phyloP scores from a whole-genome alignment of 1,140 invertebrate species.

The Hylyphantes graminicola region DNA sequence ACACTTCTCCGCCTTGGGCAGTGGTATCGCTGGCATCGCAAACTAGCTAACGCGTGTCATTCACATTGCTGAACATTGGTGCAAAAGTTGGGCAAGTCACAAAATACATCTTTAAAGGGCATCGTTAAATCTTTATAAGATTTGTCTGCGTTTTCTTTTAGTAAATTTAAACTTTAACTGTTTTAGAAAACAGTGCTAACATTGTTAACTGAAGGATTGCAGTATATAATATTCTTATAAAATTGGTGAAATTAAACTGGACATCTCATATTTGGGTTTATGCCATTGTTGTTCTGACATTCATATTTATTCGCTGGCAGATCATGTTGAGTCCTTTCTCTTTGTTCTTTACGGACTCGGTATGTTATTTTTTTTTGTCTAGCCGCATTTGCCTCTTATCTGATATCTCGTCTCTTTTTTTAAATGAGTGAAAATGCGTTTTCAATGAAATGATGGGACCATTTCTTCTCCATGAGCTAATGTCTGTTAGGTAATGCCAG shows the following conservation, averaged over 20 bases:
- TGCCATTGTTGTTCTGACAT: too few species aligned
- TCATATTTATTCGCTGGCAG: background rate
- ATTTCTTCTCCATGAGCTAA: background rate
- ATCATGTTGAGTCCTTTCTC: slow-evolving; percentile 4
- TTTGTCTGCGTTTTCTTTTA: too few species aligned
- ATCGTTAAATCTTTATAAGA: too few species aligned
- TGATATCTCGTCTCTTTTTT: background rate
- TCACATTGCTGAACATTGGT: background rate
- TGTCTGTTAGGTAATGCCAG: background rate
- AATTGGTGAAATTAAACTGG: too few species aligned
- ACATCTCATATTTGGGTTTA: too few species aligned
- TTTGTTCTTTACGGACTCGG: slow-evolving; percentile 8
- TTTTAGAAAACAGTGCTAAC: too few species aligned
- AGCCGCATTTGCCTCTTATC: slow-evolving; percentile 9
- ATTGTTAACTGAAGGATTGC: too few species aligned
- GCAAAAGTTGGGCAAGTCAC: too few species aligned
- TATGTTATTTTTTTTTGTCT: background rate
- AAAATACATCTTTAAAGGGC: too few species aligned
- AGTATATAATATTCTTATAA: too few species aligned
- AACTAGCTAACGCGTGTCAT: slow-evolving; percentile 27
- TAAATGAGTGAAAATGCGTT: slow-evolving; percentile 1
- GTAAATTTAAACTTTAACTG: too few species aligned
- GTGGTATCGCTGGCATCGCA: slow-evolving; percentile 1
- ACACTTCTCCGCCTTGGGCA: slow-evolving; percentile 41
- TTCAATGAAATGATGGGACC: slow-evolving; percentile 19